Evolutionary conservation across 1,140 invertebrate genomes (phyloP).

Genomic region (Chironomus tepperi): DNA sequence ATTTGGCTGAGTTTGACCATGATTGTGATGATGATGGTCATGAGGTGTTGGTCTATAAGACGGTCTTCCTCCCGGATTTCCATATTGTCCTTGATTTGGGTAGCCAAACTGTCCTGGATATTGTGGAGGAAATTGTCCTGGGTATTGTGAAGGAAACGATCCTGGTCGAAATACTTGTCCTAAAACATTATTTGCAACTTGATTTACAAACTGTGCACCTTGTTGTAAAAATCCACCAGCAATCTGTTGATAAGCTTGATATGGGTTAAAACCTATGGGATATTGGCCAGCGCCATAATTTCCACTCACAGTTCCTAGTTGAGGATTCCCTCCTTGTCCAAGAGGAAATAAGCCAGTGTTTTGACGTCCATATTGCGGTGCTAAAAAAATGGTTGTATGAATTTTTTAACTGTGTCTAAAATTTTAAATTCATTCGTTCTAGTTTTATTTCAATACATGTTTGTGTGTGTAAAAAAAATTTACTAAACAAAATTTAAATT

Average conservation of each 20-base stretch:
- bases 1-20: not conserved
- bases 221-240: not conserved
- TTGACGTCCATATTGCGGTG: not conserved
- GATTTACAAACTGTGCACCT: not conserved
- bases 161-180: not conserved
- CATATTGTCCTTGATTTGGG: not conserved
- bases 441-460: no score
- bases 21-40: not conserved
- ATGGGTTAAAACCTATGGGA: not conserved
- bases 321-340: conserved; percentile 27
- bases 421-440: no score
- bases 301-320: conserved; percentile 29
- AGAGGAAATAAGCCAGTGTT: not conserved
- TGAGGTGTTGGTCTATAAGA: not conserved
- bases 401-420: not conserved
- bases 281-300: not conserved
- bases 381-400: not conserved
- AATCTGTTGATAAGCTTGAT: not conserved
- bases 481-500: not conserved
- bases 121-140: not conserved
- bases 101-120: not conserved
- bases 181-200: conserved; percentile 2
- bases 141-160: not conserved
- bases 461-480: no score
- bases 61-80: not conserved